Base-by-base conservation (phyloP, 2,797 vertebrate genomes). In the Pampus argenteus region DNA sequence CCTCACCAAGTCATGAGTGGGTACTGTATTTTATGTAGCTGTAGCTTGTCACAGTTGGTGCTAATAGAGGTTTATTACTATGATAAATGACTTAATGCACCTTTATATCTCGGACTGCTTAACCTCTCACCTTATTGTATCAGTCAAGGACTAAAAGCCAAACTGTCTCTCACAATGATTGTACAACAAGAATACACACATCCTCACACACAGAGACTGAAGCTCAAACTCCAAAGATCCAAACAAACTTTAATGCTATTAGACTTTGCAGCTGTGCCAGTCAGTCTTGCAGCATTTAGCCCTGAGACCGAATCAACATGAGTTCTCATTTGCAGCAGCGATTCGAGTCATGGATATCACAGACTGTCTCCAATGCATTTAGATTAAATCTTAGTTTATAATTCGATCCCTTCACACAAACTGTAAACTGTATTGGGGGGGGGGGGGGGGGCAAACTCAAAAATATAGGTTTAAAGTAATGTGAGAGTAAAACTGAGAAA, bases 321-420 rank as follows among this genome's bases (percentile, higher is more conserved):
- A 50, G 17, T 28, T 63, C 62, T 83, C 54, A 44, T 56, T 70
- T 29, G 34, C 71, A 81, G 70, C 80, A 55, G 52, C 15, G 22
- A 76, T 57, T 79, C 26, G 2, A 82, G 73, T 61, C 61, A 75
- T 55, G 71, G 82, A 84, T 84, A 84, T 81, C 70, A 86, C 74
- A 74, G 45, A 50, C 10, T 55, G 25, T 77, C 74, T 78, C 55
- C 8, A 1, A 11, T 3, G 50, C 23, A 2, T 74, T 71, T 57
- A 62, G 56, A 76, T 73, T 18, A 71, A 77, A 88, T 88, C 80
- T 85, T 77, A 85, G 72, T 83, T 88, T 89, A 84, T 61, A 54
- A 73, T 76, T 78, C 40, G 0, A 57, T 76, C 51, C 40, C 44
- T 57, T 76, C 49, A 64, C 70, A 74, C 47, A 64, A 71, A 71